A percentile compares a stretch with the other conserved stretches of the same genome.
Conservation (phyloP, 2,888 invertebrate genomes). For the Drosophila pseudotalamancana region DNA sequence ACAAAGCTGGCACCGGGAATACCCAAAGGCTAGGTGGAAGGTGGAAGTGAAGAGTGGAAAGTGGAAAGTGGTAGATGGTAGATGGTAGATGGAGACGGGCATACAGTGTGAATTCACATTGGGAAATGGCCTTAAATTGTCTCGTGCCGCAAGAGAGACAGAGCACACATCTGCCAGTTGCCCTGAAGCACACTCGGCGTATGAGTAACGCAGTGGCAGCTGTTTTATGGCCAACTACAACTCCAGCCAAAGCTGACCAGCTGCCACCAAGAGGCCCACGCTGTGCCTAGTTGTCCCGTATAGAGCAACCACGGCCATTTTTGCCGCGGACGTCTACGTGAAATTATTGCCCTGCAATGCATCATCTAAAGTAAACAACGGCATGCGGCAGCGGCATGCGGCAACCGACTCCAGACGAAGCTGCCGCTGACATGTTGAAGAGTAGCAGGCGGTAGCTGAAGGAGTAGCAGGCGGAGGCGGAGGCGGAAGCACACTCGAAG, state of each 20-base stretch:
- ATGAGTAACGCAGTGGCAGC: conserved; percentile 58
- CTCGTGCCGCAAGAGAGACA: neutral
- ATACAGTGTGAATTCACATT: conserved; percentile 16
- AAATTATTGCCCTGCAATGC: conserved; percentile 75
- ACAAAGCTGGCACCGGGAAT: conserved; percentile 2
- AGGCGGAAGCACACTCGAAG: neutral
- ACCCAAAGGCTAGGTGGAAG: neutral
- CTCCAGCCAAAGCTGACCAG: conserved; percentile 1
- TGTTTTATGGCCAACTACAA: conserved; percentile 2
- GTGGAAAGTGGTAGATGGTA: neutral
- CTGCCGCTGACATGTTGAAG: conserved; percentile 60
- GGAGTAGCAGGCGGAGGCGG: neutral
- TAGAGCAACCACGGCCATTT: conserved; percentile 13
- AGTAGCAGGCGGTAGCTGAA: conserved; percentile 19
- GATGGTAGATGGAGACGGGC: neutral
- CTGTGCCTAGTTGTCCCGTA: conserved; percentile 31
- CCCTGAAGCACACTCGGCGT: conserved; percentile 33
- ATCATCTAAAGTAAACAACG: conserved; percentile 68
- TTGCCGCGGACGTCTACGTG: conserved; percentile 71
- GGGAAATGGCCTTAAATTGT: conserved; percentile 57
- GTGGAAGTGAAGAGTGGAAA: neutral
- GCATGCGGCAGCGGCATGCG: conserved; percentile 16
- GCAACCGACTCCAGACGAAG: conserved; percentile 25
- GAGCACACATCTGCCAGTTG: conserved; percentile 9
- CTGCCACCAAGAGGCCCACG: too few species aligned